phyloP scores from a whole-genome alignment of 2,797 vertebrate genomes.

The Diplodus sargus region DNA sequence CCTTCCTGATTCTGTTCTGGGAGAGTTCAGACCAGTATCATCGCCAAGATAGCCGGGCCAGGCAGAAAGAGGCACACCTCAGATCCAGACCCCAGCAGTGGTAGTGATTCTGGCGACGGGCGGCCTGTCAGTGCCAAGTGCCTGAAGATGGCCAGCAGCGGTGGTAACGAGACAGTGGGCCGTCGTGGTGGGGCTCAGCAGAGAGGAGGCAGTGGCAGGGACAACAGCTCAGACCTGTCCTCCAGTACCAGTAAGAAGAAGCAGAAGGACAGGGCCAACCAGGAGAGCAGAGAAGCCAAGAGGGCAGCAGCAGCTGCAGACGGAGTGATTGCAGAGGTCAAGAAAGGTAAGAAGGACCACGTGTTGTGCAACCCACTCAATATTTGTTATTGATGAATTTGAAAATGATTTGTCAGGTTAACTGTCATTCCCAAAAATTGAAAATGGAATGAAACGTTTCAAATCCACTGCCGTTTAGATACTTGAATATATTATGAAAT shows the following conservation, averaged over 20 bases:
- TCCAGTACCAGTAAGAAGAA: conserved; percentile 93
- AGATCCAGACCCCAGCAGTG: conserved; percentile 95
- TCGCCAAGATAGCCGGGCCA: conserved; percentile 99
- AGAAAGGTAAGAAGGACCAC: conserved; percentile 83
- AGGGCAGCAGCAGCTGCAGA: conserved; percentile 71
- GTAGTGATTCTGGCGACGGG: conserved; percentile 91
- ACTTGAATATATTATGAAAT: neutral
- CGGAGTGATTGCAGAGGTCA: conserved; percentile 74
- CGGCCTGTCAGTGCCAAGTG: conserved; percentile 94
- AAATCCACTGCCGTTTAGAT: neutral
- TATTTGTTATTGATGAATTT: neutral
- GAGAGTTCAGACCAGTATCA: conserved; percentile 90
- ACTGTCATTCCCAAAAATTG: neutral
- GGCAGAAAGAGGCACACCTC: conserved; percentile 98
- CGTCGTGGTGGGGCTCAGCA: conserved; percentile 79
- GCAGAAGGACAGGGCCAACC: conserved; percentile 96
- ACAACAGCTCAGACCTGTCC: conserved; percentile 83
- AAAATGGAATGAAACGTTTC: neutral
- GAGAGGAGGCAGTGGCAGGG: conserved; percentile 80
- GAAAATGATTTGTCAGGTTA: neutral
- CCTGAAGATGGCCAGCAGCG: conserved; percentile 96
- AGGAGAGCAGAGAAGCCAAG: conserved; percentile 96
- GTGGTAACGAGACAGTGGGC: conserved; percentile 67
- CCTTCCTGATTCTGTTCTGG: conserved; percentile 90
- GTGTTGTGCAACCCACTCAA: neutral